These are phyloP conservation scores for Trachelus iudaicus DNA, from an alignment of 2,888 invertebrate genomes.

Conservation along the genomic window DNA sequence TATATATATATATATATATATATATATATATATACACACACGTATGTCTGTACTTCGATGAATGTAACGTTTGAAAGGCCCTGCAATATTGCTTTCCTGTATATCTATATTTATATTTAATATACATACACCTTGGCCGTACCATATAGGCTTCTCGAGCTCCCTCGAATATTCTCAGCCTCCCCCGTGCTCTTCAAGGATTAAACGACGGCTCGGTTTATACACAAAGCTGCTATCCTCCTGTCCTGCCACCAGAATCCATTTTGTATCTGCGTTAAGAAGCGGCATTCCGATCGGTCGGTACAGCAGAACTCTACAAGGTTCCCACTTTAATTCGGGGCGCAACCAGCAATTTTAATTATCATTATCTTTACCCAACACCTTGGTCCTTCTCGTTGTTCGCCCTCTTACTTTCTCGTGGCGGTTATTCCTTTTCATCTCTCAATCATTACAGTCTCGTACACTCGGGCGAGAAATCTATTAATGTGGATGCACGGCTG, in stretches of 20 bases:
- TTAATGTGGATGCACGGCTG: background rate
- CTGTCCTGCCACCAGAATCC: background rate
- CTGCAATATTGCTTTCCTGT: background rate
- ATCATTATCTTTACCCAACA: no score
- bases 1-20: no score
- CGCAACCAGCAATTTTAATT: background rate
- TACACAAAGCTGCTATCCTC: background rate
- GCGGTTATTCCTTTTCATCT: no score
- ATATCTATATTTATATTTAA: no score
- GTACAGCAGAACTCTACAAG: background rate
- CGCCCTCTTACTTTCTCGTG: no score
- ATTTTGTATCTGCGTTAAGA: background rate
- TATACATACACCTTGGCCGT: no score
- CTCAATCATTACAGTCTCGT: no score
- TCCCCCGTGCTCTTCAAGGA: background rate
- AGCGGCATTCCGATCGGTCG: background rate
- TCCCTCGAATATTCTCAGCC: background rate
- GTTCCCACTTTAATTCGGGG: background rate
- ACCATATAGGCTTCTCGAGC: no score
- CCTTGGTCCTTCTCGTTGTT: no score
- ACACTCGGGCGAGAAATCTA: background rate
- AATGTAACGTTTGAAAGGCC: background rate
- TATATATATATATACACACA: no score
- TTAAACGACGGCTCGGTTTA: background rate
- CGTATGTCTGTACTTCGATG: background rate